Base-by-base conservation (phyloP, 2,797 vertebrate genomes). In the Florisuga fusca region DNA sequence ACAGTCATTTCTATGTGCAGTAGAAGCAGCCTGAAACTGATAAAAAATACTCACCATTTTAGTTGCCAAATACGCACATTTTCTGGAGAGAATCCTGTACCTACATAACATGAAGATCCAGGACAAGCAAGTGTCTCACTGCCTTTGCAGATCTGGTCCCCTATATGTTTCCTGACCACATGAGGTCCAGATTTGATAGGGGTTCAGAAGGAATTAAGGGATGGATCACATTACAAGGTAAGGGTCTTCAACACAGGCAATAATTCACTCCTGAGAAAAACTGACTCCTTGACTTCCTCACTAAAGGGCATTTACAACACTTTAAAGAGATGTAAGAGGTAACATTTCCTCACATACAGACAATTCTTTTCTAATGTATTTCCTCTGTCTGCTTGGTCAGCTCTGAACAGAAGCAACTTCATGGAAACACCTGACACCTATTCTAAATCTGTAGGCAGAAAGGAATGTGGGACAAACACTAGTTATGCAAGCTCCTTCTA, bases 241-340 rank as follows among this genome's bases (percentile, higher is more conserved):
- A 78, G 34, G 17, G 17, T 46, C 55, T 86, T 66, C 76, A 72
- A 64, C 23, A 59, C 48, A 83, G 63, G 34, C 43, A 69, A 69
- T 57, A 33, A 20, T 27, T 64, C 33, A 22, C 87, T 92, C 71
- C 51, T 22, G 59, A 83, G 87, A 90, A 88, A 36, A 88, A 68
- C n/a, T 18, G 90, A 85, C 62, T 93, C 95, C 84, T 89, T 89
- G 54, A 67, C 84, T 95, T 94, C 87, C 94, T 95, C 69, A 29
- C 78, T 95, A 96, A 96, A 89, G 73, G 85, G n/a, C 85, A 87
- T 75, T 93, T 92, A 83, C 10, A 77, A 29, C 10, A 15, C 71
- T 92, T 93, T 85, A 78, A 83, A 91, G 61, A 75, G 55, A 53
- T 43, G 67, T 20, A 84, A 59, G 75, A 88, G 62, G 93, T 94